A percentile compares a stretch with the other conserved stretches of the same genome.
phyloP scores from a whole-genome alignment of 1,140 invertebrate species.

The Physella acuta region DNA sequence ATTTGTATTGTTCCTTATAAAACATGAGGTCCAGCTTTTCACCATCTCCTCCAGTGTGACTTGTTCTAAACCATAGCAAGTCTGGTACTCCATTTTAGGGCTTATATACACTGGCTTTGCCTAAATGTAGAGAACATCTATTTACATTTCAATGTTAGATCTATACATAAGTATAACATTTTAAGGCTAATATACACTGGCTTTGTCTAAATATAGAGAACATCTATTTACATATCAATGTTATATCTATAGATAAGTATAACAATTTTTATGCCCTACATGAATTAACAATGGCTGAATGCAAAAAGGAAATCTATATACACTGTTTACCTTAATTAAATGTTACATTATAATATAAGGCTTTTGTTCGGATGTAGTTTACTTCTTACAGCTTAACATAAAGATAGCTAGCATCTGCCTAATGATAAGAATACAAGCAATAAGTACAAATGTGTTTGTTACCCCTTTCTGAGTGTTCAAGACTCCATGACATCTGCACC shows the following conservation, averaged over 20 bases:
- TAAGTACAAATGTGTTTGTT: too few species aligned
- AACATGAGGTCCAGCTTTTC: conserved; percentile 36
- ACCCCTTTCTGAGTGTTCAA: too few species aligned
- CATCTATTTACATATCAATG: too few species aligned
- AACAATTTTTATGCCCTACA: conserved; percentile 42
- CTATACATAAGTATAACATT: conserved; percentile 47
- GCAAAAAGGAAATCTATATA: conserved; percentile 4
- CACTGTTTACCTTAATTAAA: too few species aligned
- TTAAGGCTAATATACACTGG: conserved; percentile 38
- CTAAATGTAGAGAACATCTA: conserved; percentile 27
- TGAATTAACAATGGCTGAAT: conserved; percentile 31
- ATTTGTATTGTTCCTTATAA: conserved; percentile 37
- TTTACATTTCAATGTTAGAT: too few species aligned
- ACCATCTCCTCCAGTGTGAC: conserved; percentile 34
- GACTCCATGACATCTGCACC: conserved; percentile 1
- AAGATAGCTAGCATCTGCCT: too few species aligned
- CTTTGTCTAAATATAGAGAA: conserved; percentile 28
- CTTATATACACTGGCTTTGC: conserved; percentile 29
- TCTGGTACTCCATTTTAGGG: conserved; percentile 48
- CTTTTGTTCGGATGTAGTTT: too few species aligned
- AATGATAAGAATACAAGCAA: too few species aligned
- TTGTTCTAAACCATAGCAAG: conserved; percentile 37
- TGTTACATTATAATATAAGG: too few species aligned
- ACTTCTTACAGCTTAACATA: too few species aligned
- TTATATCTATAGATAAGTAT: too few species aligned